phyloP scores from a whole-genome alignment of 1,140 invertebrate species.

The Drosophila melanica region DNA sequence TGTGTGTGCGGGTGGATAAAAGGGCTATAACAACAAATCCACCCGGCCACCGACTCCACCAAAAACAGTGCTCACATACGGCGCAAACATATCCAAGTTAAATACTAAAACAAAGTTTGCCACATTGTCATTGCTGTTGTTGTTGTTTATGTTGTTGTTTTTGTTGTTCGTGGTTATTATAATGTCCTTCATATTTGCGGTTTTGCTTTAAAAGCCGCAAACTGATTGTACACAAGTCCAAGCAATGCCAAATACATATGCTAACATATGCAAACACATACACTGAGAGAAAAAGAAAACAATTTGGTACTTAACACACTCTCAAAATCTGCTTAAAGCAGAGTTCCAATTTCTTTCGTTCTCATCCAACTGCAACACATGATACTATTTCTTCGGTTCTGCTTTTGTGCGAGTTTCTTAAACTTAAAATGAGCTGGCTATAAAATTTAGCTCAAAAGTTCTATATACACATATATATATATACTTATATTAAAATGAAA shows the following conservation, averaged over 20 bases:
- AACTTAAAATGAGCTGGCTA: not conserved
- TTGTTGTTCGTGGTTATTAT: conserved; percentile 29
- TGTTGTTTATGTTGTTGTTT: conserved; percentile 1
- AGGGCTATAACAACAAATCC: conserved; percentile 13
- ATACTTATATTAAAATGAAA: not conserved
- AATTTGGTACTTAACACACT: too few species aligned
- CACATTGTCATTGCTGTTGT: conserved; percentile 51
- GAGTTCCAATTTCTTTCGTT: too few species aligned
- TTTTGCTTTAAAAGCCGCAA: conserved; percentile 41
- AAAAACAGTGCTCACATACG: conserved; percentile 23
- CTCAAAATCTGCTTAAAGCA: too few species aligned
- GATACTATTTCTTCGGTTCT: too few species aligned
- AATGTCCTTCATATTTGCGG: conserved; percentile 35
- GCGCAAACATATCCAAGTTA: conserved; percentile 33
- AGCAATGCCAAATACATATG: conserved; percentile 21
- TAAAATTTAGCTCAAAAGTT: too few species aligned
- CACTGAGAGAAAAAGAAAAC: not conserved
- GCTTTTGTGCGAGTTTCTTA: not conserved
- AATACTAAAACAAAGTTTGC: conserved; percentile 51
- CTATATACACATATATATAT: too few species aligned
- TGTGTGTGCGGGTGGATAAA: not conserved
- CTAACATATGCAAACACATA: not conserved
- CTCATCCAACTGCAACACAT: too few species aligned
- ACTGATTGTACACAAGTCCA: conserved; percentile 35
- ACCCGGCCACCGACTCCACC: conserved; percentile 5